Evolutionary conservation across 2,113 vertebrate genomes (phyloP), one percentile per base, ranked within the genome.

Genomic region (Plestiodon gilberti): DNA sequence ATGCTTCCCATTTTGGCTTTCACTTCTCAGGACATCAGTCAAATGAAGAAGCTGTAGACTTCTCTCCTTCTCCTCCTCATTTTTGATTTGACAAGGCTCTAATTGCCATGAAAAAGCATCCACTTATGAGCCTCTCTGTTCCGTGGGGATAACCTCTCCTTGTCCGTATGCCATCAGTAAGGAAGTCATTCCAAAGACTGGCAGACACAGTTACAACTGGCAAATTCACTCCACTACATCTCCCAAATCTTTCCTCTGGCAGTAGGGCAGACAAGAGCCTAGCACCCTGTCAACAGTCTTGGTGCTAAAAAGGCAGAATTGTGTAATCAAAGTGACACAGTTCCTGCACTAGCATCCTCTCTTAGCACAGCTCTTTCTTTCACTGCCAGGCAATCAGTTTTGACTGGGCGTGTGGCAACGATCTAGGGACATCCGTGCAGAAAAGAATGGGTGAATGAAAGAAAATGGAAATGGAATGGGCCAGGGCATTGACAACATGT

Each of bases 281-380:
- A 52, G 15, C 10, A 43, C 3, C 9, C 61, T 88, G 59, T 73
- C 71, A 64, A 1, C 3, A 30, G 18, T 1, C 18, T 82, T 75
- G 15, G 82, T 87, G 70, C 43, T 5, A 17, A 28, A 75, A 71
- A 81, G 15, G 0, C 0, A 7, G 11, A 0, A 0, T 40, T 76
- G 30, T 62, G 67, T 85, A 90, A 88, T 52, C n/a, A 55, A 13
- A 81, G 43, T 79, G 89, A 71, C 70, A 40, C 0, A 1, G 1
- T 10, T 71, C 1, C 71, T 62, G 40, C 78, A 80, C 30, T 40
- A 73, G 0, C 0, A 8, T 0, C 0, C 17, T 86, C n/a, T 40
- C 35, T 73, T 18, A 70, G 30, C 23, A 78, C 81, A 75, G 1
- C 0, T 0, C 4, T 62, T 52, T 52, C 65, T 40, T 38, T 86